Evolutionary conservation across 2,888 invertebrate genomes (phyloP).

Genomic region (Phyllotreta cruciferae): DNA sequence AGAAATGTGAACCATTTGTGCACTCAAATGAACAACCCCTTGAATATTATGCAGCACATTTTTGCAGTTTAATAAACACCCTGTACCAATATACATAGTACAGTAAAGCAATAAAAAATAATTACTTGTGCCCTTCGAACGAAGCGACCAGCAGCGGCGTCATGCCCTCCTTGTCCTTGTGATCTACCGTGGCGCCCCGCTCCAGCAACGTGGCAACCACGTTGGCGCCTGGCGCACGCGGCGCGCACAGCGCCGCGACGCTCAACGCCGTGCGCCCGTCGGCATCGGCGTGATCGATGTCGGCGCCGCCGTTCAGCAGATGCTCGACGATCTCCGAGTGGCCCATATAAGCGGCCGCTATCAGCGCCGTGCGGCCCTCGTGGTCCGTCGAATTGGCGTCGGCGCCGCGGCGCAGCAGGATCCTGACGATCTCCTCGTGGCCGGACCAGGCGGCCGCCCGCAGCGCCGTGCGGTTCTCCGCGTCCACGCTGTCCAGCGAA

Average conservation of each 20-base stretch:
- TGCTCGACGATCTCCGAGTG: constrained; percentile 86
- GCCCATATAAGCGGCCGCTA: constrained; percentile 96
- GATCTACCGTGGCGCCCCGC: constrained; percentile 81
- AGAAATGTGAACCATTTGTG: too few species aligned
- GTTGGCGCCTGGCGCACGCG: constrained; percentile 76
- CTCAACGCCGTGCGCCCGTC: constrained; percentile 89
- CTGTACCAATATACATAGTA: too few species aligned
- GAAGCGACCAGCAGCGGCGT: constrained; percentile 89
- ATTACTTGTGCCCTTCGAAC: constrained; percentile 86
- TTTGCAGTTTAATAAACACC: too few species aligned
- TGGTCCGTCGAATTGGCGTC: constrained; percentile 85
- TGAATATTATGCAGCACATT: too few species aligned
- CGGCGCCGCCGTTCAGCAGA: constrained; percentile 80
- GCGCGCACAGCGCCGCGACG: constrained; percentile 85
- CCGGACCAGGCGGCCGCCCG: constrained; percentile 95
- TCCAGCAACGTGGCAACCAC: constrained; percentile 79
- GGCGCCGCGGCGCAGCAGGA: constrained; percentile 78
- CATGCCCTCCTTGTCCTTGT: constrained; percentile 85
- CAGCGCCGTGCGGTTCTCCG: constrained; percentile 87
- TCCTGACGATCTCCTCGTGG: constrained; percentile 82
- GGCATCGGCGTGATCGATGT: constrained; percentile 84
- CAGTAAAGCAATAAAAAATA: too few species aligned
- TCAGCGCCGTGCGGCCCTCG: constrained; percentile 87
- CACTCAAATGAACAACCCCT: too few species aligned
- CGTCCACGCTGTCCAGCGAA: constrained; percentile 85